Evolutionary conservation across 2,888 invertebrate genomes (phyloP).

Genomic region (Carcina quercana): DNA sequence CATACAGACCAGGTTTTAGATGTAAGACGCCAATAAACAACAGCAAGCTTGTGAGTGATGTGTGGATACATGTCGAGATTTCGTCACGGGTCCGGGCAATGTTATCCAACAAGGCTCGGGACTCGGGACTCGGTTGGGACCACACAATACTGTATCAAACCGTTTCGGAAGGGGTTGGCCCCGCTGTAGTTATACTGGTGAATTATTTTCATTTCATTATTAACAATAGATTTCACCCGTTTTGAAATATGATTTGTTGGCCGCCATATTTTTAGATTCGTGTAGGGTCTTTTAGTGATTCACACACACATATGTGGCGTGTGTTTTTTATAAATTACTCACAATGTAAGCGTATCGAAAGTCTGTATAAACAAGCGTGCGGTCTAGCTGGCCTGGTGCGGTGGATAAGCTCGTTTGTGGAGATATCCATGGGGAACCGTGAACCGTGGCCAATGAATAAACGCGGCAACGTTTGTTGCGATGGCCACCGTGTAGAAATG

Average conservation of each 20-base stretch:
- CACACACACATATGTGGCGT: constrained; percentile 14
- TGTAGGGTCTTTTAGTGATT: constrained; percentile 27
- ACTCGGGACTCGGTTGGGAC: too few relatives aligned
- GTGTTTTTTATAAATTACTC: constrained; percentile 21
- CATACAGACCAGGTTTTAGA: too few relatives aligned
- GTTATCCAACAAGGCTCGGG: constrained; percentile 58
- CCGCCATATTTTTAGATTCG: constrained; percentile 55
- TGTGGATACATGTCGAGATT: too few relatives aligned
- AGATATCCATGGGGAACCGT: constrained; percentile 20
- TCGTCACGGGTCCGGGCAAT: constrained; percentile 57
- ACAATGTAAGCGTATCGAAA: constrained; percentile 47
- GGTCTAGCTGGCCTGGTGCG: too few relatives aligned
- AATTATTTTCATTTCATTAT: constrained; percentile 68
- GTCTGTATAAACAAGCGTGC: constrained; percentile 5
- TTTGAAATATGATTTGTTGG: constrained; percentile 71
- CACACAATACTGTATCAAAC: constrained; percentile 20
- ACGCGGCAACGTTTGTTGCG: constrained; percentile 18
- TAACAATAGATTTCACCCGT: constrained; percentile 71
- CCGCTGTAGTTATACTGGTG: constrained; percentile 43
- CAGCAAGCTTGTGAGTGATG: too few relatives aligned
- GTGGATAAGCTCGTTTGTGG: too few relatives aligned
- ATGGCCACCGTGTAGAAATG: constrained; percentile 24
- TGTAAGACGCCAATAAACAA: too few relatives aligned
- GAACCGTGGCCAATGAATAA: constrained; percentile 34
- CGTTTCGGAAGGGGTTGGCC: constrained; percentile 30